Evolutionary conservation across 53 echinoderm and acorn worm genomes (phyloP), one percentile per base, ranked within the genome.

Genomic region (Zoroaster sp.): DNA sequence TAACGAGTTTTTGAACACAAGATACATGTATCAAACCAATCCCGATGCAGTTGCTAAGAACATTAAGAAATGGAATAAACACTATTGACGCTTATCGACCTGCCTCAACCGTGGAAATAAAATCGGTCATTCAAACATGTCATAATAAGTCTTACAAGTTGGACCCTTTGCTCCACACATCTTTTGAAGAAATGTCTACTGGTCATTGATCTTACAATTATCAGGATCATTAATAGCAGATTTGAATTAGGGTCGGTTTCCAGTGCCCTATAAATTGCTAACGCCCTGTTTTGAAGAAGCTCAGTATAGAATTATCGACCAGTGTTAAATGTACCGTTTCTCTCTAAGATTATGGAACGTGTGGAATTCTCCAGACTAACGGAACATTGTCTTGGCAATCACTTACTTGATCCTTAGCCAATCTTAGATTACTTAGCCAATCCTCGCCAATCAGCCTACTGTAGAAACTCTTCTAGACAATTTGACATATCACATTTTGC

Each of bases 291-390:
- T 15, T 46, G 46, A 46, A 5, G 3, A 2, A 74, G 73, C 55
- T 54, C 41, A 2, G 18, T 87, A 0, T 38, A 74, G n/a, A 87
- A 39, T n/a, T 52, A 47, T 32, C 40, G 87, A 3, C 87, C 72
- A 7, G 72, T 55, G 5, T 86, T 52, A 66, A 72, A 73, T 37
- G 33, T 86, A 46, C 34, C 52, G 15, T 82, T 66, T 30, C 82
- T 82, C n/a, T 82, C 82, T 23, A 82, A 82, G 66, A 15, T 82
- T 28, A 82, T 82, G 68, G 82, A 18, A 23, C 52, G 73, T 23
- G 72, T 35, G 14, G 30, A 51, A n/a, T 49, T 86, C 20, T 35
- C 52, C 70, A 25, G 37, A 12, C 37, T 86, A 9, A 86, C 72
- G 1, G 42, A 41, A 11, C 70, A 80, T 54, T 21, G 69, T 0